A percentile compares a stretch with the other conserved stretches of the same genome.
phyloP scores from a whole-genome alignment of 2,113 vertebrate species.

The Micronisus gabar region DNA sequence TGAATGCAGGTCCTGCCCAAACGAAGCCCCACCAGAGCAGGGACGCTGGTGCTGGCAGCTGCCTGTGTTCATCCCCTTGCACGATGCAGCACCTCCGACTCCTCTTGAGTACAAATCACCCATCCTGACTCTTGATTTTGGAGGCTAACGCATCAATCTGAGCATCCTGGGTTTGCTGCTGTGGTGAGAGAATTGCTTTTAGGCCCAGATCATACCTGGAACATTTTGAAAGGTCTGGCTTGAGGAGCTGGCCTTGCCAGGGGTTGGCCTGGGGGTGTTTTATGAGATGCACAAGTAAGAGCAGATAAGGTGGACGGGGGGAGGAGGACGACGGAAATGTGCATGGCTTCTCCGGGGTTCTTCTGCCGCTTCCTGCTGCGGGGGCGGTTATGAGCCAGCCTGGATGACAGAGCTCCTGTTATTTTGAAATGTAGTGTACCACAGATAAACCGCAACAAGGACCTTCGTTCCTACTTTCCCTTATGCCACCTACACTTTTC shows the following conservation, averaged over 20 bases:
- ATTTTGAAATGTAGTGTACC: neutral
- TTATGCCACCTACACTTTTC: neutral
- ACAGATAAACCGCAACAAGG: neutral
- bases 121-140: fast-evolving
- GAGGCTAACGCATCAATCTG: fast-evolving
- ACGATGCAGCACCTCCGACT: neutral
- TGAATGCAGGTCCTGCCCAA: neutral
- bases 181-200: neutral
- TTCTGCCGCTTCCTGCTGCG: neutral
- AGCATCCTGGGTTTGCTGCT: neutral
- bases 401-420: neutral
- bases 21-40: neutral
- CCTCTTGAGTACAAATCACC: neutral
- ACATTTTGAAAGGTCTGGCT: neutral
- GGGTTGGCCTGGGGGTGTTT: neutral
- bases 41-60: neutral
- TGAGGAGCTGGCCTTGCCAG: neutral
- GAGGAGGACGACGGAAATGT: neutral
- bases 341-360: neutral
- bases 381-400: neutral
- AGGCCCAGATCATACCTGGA: neutral
- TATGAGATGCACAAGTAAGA: neutral
- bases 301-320: neutral
- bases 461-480: neutral
- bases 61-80: neutral